Conservation (phyloP, 2,888 invertebrate genomes). For the Resseliella maxima region DNA sequence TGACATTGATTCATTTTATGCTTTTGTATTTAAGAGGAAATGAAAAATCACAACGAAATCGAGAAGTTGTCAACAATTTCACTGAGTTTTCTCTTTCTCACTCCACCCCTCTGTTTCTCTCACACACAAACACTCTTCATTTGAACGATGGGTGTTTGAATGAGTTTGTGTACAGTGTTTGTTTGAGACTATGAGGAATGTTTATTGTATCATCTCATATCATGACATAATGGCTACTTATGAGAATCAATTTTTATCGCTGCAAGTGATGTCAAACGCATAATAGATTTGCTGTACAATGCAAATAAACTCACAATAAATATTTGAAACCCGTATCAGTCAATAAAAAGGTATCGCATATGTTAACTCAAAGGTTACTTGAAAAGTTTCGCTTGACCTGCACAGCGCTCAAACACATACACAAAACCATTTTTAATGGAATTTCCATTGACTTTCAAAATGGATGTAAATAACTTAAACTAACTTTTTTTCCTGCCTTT, state of each 20-base stretch:
- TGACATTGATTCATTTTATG: constrained; percentile 1
- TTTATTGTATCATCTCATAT: background rate
- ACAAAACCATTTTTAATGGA: no score
- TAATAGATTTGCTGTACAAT: background rate
- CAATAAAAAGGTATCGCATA: background rate
- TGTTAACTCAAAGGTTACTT: background rate
- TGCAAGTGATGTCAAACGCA: background rate
- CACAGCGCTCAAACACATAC: no score
- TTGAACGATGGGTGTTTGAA: no score
- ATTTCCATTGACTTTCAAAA: no score
- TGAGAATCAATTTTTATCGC: background rate
- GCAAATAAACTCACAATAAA: background rate
- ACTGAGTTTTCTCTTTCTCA: background rate
- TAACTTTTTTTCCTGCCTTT: no score
- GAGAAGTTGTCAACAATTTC: background rate
- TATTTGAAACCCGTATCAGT: background rate
- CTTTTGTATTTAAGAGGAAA: background rate
- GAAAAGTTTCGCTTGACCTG: background rate
- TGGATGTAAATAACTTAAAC: no score
- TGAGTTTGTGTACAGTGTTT: background rate
- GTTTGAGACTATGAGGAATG: no score
- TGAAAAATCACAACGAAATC: constrained; percentile 21
- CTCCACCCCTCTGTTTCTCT: no score
- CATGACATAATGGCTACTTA: background rate
- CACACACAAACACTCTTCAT: no score